Percentiles rank a stretch among this genome's conserved stretches.
Conservation (phyloP, 1,140 invertebrate species). For the Uloborus diversus region DNA sequence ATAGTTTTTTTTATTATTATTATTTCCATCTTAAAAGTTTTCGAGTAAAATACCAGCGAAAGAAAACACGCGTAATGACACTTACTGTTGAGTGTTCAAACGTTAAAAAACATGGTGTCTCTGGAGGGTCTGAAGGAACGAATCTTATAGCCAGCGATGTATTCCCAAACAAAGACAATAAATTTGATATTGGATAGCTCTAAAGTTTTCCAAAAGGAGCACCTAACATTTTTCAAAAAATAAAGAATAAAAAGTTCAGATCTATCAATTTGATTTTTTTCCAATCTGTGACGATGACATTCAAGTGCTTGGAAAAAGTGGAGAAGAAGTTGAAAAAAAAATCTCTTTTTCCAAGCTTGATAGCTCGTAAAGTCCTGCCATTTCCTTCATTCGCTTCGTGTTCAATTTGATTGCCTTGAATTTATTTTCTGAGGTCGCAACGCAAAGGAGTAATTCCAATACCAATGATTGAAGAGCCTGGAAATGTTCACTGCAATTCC, state of each 20-base stretch:
- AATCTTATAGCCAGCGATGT: no score
- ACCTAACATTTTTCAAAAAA: conserved; percentile 1
- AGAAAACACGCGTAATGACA: no score
- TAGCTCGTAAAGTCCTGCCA: conserved; percentile 49
- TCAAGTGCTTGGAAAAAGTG: conserved; percentile 13
- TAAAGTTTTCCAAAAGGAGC: conserved; percentile 23
- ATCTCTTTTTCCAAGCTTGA: conserved; percentile 29
- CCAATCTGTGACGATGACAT: conserved; percentile 35
- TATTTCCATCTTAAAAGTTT: no score
- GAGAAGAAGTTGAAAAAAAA: conserved; percentile 3
- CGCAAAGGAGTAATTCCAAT: conserved; percentile 49
- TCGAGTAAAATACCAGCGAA: no score
- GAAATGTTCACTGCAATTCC: conserved; percentile 28
- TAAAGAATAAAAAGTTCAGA: conserved; percentile 16
- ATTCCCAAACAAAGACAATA: conserved; percentile 46
- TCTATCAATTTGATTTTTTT: conserved; percentile 49
- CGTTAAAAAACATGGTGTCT: no score
- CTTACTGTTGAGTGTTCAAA: no score
- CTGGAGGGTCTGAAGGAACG: no score
- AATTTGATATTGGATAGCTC: conserved; percentile 33
- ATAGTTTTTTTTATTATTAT: no score
- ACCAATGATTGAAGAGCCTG: conserved; percentile 40
- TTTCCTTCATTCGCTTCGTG: conserved; percentile 37
- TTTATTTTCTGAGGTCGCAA: conserved; percentile 48
- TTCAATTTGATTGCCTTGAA: conserved; percentile 54